phyloP scores from a whole-genome alignment of 2,888 invertebrate species.

The Scrobipalpa costella region DNA sequence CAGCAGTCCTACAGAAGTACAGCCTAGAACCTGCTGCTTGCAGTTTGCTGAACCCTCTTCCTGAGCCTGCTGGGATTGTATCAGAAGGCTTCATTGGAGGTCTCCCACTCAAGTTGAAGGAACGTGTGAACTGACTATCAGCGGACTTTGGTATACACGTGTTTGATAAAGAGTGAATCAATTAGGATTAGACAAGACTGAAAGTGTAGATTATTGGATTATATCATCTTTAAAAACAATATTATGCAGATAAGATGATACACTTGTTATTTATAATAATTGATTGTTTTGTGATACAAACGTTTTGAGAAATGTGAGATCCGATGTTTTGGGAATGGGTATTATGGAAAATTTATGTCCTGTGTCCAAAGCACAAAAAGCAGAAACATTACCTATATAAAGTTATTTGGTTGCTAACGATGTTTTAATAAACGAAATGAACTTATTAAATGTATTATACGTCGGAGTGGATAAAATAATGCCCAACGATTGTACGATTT shows the following conservation, averaged over 20 bases:
- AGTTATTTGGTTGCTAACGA: too few relatives aligned
- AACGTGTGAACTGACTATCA: conserved; percentile 34
- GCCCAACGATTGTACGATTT: too few relatives aligned
- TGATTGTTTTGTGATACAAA: too few relatives aligned
- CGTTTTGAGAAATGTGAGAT: too few relatives aligned
- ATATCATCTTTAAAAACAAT: not conserved
- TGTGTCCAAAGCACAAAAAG: too few relatives aligned
- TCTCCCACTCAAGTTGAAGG: conserved; percentile 55
- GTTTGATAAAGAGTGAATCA: not conserved
- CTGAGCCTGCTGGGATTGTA: conserved; percentile 58
- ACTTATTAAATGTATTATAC: too few relatives aligned
- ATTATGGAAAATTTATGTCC: too few relatives aligned
- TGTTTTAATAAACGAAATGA: too few relatives aligned
- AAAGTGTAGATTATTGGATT: not conserved
- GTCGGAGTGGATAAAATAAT: too few relatives aligned
- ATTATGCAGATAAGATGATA: not conserved
- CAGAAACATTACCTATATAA: too few relatives aligned
- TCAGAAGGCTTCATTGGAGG: conserved; percentile 61
- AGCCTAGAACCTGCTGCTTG: conserved; percentile 60
- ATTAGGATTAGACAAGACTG: conserved; percentile 2
- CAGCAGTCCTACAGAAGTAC: conserved; percentile 55
- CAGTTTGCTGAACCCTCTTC: conserved; percentile 48
- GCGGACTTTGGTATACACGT: not conserved
- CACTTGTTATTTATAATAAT: too few relatives aligned
- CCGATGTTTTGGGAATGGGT: too few relatives aligned